Evolutionary conservation across 2,113 vertebrate genomes (phyloP).

Genomic region (Gnathonemus echidnorhynchus): DNA sequence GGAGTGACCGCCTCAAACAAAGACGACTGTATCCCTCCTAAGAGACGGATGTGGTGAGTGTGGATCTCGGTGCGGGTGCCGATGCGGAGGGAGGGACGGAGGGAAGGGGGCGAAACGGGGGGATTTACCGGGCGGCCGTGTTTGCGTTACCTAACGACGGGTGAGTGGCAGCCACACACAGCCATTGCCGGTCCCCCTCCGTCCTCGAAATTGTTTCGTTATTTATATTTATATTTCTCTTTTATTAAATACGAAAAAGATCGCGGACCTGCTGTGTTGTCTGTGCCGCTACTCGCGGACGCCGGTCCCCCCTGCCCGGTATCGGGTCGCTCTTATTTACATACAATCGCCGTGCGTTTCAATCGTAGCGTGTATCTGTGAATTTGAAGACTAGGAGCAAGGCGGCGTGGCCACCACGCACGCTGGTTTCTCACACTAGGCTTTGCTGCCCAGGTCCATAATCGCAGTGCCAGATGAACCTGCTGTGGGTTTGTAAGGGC

Average conservation of each 20-base stretch:
- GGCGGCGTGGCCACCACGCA: neutral
- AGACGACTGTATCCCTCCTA: slow-evolving; percentile 82
- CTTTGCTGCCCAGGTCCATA: neutral
- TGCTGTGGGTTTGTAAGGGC: neutral
- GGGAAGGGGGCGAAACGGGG: slow-evolving; percentile 22
- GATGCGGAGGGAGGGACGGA: slow-evolving; percentile 26
- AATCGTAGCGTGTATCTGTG: neutral
- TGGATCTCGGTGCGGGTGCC: slow-evolving; percentile 26
- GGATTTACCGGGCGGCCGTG: neutral
- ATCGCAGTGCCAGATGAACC: neutral
- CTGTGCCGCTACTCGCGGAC: neutral
- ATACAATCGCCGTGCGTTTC: neutral
- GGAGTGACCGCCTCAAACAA: slow-evolving; percentile 97
- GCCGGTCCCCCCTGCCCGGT: neutral
- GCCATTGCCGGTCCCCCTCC: slow-evolving; percentile 24
- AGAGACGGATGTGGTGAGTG: slow-evolving; percentile 92
- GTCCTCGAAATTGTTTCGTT: slow-evolving; percentile 23
- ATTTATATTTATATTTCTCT: neutral
- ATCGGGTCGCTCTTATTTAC: neutral
- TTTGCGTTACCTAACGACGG: slow-evolving; percentile 16
- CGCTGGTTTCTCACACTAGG: neutral
- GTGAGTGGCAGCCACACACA: neutral
- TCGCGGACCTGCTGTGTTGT: neutral
- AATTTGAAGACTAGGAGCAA: neutral
- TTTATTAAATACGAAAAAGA: neutral